Evolutionary conservation across 2,797 vertebrate species (phyloP).

Genomic region (Coregonus sp.): DNA sequence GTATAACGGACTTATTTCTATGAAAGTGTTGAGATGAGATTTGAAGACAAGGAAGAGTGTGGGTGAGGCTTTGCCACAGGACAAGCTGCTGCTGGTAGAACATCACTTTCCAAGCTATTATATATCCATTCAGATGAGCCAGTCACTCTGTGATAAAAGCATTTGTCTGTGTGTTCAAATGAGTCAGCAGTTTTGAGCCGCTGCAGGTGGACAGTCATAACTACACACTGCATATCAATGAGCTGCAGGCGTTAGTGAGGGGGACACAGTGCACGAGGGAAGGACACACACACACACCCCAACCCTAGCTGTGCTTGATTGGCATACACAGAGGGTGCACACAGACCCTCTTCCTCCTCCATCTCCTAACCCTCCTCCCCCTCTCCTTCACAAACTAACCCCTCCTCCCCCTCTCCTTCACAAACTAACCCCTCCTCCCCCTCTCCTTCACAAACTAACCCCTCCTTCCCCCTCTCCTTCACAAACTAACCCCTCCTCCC

Average conservation of each 20-base stretch:
- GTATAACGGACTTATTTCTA: background rate
- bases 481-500: too few relatives aligned
- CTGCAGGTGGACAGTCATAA: constrained; percentile 62
- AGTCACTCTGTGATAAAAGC: constrained; percentile 66
- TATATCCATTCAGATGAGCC: constrained; percentile 71
- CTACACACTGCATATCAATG: constrained; percentile 70
- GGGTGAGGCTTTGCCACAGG: constrained; percentile 63
- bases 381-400: background rate
- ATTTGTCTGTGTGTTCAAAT: constrained; percentile 63
- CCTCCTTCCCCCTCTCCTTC: too few relatives aligned
- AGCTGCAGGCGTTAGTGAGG: constrained; percentile 17
- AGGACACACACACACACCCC: constrained; percentile 25
- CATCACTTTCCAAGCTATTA: constrained; percentile 69
- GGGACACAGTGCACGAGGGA: constrained; percentile 40
- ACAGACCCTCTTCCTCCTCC: background rate
- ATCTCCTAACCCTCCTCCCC: background rate
- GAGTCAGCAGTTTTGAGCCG: constrained; percentile 70
- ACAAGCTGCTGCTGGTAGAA: constrained; percentile 59
- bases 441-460: too few relatives aligned
- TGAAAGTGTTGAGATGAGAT: background rate
- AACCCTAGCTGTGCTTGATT: background rate
- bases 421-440: too few relatives aligned
- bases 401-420: background rate
- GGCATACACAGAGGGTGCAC: background rate
- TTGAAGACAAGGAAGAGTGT: constrained; percentile 20